Evolutionary conservation across 2,797 vertebrate genomes (phyloP).

Genomic region (Siniperca scherzeri): DNA sequence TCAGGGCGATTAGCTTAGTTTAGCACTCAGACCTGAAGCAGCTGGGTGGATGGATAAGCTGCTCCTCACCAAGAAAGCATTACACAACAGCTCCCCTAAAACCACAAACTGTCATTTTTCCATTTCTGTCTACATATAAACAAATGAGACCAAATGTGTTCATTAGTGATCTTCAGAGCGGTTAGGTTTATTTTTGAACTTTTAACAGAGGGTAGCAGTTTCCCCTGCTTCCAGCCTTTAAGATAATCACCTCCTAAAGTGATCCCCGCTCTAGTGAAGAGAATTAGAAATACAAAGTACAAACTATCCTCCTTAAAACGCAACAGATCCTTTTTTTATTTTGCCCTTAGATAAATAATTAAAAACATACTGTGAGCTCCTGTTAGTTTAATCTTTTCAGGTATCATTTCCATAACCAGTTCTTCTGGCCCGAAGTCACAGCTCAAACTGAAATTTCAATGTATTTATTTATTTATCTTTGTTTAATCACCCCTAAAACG

Average conservation of each 20-base stretch:
- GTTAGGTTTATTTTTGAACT: not conserved
- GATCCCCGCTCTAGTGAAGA: not conserved
- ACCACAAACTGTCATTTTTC: not conserved
- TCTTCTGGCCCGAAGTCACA: no score
- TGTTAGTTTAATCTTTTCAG: no score
- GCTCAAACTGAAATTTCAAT: not conserved
- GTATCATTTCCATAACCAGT: no score
- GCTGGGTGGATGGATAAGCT: no score
- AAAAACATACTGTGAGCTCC: no score
- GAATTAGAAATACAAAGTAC: not conserved
- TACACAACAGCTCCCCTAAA: not conserved
- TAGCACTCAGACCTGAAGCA: no score
- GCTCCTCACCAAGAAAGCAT: no score
- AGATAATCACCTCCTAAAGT: no score
- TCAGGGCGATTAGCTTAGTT: no score
- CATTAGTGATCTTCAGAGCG: not conserved
- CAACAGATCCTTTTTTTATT: not conserved
- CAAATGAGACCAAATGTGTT: not conserved
- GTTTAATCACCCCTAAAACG: not conserved
- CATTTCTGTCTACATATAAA: not conserved
- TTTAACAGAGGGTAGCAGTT: not conserved
- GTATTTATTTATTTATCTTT: not conserved
- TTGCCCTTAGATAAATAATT: no score
- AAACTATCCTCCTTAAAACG: not conserved
- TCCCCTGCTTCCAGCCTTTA: no score